These are phyloP conservation scores for Siderastrea radians DNA, from an alignment of 92 coral and sea anemone genomes.

Conservation along the genomic window DNA sequence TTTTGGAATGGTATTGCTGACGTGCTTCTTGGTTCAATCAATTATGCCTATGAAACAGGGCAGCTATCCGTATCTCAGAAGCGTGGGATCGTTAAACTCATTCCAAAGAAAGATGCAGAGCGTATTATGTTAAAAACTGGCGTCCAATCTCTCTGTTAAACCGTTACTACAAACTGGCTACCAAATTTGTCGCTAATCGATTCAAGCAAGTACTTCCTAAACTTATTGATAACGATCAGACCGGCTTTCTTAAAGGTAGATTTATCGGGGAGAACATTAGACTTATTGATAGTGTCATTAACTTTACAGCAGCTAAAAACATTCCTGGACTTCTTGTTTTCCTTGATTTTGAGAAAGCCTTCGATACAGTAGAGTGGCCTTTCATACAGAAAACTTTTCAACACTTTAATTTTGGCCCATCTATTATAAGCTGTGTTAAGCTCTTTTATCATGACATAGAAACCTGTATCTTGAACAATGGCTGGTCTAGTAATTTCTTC, in stretches of 20 bases:
- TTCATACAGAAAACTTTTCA: slow-evolving; percentile 33
- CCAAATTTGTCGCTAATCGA: background rate
- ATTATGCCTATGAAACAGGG: background rate
- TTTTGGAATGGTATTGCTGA: background rate
- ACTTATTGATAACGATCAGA: slow-evolving; percentile 43
- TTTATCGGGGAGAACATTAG: slow-evolving; percentile 44
- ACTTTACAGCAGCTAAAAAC: background rate
- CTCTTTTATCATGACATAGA: slow-evolving; percentile 37
- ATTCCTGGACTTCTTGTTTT: slow-evolving; percentile 34
- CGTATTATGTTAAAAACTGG: too few species aligned
- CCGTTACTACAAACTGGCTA: background rate
- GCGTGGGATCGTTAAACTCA: background rate
- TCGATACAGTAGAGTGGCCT: slow-evolving; percentile 44
- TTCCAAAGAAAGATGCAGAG: too few species aligned
- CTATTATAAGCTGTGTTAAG: slow-evolving; percentile 29
- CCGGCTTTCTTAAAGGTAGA: slow-evolving; percentile 49
- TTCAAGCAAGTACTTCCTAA: background rate
- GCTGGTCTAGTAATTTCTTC: slow-evolving; percentile 32
- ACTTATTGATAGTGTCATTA: slow-evolving; percentile 15
- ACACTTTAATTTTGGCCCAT: slow-evolving; percentile 30
- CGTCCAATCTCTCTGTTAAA: too few species aligned
- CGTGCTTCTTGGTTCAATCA: background rate
- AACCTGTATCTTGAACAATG: slow-evolving; percentile 48
- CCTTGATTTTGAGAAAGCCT: slow-evolving; percentile 46
- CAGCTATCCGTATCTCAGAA: slow-evolving; percentile 6